Base-by-base conservation (phyloP, 2,888 invertebrate genomes). In the Apotomis capreana region DNA sequence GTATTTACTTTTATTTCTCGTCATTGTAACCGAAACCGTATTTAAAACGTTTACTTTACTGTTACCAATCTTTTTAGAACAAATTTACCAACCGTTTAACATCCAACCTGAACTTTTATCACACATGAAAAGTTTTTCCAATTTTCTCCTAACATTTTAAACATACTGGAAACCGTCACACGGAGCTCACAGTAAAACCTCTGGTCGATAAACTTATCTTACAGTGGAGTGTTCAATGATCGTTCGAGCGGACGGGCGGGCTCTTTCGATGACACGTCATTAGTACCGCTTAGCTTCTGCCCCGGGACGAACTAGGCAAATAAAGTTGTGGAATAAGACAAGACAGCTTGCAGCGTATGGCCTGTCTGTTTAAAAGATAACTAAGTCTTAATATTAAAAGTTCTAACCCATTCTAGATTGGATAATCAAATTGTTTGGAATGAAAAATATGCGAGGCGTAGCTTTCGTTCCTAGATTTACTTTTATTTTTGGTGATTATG, bases 191-290 rank as follows among this genome's bases (percentile, higher is more conserved):
- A 77, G 76, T 78, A 76, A 73, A 75, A 76, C 76, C 77, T 81
- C 80, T 83, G 83, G 83, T 84, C 86, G 86, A 87, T 87, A 86
- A 88, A 87, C 84, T 87, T 87, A 89, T 86, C 84, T 87, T 87
- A 87, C 84, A 78, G 79, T 79, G 82, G 82, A 86, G 87, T 86
- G 83, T 85, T 84, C 86, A 82, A 81, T 83, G 87, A 83, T 85
- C 83, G 83, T 76, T 75, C 83, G 83, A 81, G 83, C 81, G 84
- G 84, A 85, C 84, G 85, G 83, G 81, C 79, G 81, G 72, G 74
- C 76, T 76, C 83, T 76, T 80, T 78, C 84, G 81, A 87, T 89
- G 88, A 88, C 86, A 82, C 83, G 83, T 84, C 85, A 87, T 88
- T 86, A 85, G 82, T 81, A 77, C 80, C 78, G 70, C 74, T 77